phyloP scores from a whole-genome alignment of 2,888 invertebrate genomes.

The Tenthredo amoena region DNA sequence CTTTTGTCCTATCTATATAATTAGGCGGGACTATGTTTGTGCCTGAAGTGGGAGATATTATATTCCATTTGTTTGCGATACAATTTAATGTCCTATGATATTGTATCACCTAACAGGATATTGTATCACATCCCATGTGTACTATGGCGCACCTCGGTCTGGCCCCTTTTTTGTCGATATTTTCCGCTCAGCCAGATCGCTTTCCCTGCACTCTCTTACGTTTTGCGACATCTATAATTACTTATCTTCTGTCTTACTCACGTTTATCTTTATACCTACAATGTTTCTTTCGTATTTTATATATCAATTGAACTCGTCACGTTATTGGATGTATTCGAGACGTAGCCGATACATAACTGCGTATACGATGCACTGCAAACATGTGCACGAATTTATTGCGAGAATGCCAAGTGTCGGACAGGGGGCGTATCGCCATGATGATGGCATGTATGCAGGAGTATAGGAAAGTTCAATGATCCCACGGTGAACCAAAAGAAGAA shows the following conservation, averaged over 20 bases:
- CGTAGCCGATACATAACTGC: background rate
- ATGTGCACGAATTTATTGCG: constrained; percentile 8
- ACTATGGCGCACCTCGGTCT: constrained; percentile 37
- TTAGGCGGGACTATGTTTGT: constrained; percentile 8
- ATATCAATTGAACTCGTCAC: background rate
- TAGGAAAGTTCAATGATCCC: background rate
- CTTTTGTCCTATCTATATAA: constrained; percentile 10
- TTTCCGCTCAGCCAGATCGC: background rate
- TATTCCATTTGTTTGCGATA: constrained; percentile 41
- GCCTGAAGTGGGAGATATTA: constrained; percentile 1
- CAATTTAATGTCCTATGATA: constrained; percentile 46
- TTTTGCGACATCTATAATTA: background rate
- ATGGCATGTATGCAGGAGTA: background rate
- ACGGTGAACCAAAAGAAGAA: background rate
- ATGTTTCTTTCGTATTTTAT: background rate
- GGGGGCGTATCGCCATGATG: background rate
- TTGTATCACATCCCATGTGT: background rate
- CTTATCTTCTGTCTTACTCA: background rate
- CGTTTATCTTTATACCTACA: background rate
- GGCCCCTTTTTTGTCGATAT: constrained; percentile 19
- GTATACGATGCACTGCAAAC: background rate
- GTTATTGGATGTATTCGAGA: background rate
- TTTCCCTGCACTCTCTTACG: background rate
- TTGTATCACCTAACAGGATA: no score
- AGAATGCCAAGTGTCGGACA: background rate